Percentiles rank a stretch among this genome's conserved stretches.
These are phyloP conservation scores for Lagria hirta DNA, from an alignment of 2,888 invertebrate genomes.

Conservation along the genomic window DNA sequence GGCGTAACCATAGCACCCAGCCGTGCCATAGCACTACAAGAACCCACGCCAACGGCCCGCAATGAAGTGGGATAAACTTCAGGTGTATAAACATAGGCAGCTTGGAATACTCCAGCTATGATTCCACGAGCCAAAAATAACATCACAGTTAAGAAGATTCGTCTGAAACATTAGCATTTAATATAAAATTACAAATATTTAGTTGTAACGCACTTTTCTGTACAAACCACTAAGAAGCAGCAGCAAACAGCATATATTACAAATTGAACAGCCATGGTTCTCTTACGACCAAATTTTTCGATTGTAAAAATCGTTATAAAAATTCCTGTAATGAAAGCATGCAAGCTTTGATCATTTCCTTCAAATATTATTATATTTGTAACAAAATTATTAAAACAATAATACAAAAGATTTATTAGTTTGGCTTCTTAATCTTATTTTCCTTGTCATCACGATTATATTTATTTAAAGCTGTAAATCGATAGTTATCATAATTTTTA, in stretches of 20 bases:
- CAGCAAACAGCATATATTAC: constrained; percentile 78
- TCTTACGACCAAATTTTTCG: constrained; percentile 85
- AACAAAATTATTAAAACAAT: constrained; percentile 12
- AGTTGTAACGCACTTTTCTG: constrained; percentile 63
- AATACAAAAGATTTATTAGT: too few relatives aligned
- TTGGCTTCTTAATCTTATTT: too few relatives aligned
- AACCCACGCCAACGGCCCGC: constrained; percentile 87
- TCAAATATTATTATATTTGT: constrained; percentile 9
- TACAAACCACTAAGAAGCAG: constrained; percentile 72
- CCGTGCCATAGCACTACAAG: constrained; percentile 87
- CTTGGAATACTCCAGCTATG: constrained; percentile 93
- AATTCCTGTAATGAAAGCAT: constrained; percentile 75
- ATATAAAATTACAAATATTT: not conserved
- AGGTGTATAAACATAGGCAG: constrained; percentile 93
- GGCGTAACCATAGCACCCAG: constrained; percentile 93
- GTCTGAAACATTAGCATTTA: constrained; percentile 54
- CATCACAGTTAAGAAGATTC: constrained; percentile 75
- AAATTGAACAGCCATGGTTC: constrained; percentile 93
- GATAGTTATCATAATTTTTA: too few relatives aligned
- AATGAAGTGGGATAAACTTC: constrained; percentile 92
- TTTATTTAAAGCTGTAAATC: too few relatives aligned
- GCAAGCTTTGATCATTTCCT: too few relatives aligned
- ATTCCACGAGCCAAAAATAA: constrained; percentile 88
- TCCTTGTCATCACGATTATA: too few relatives aligned
- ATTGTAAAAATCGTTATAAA: constrained; percentile 87